Evolutionary conservation across 1,140 invertebrate genomes (phyloP), one percentile per base, ranked within the genome.

Genomic region (Drosophila persimilis): DNA sequence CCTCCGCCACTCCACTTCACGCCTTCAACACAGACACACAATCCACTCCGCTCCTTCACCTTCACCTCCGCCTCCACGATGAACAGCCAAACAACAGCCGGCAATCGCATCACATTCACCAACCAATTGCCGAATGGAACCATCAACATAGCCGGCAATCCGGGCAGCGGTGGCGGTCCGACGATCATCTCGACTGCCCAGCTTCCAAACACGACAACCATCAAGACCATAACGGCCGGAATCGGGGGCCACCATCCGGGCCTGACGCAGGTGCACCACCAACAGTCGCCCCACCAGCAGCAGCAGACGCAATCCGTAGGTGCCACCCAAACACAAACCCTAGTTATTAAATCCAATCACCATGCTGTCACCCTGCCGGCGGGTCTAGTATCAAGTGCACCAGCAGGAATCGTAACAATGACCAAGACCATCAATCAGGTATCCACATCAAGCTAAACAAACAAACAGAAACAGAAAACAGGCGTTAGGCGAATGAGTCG

Each of bases 121-220:
- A 91, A 92, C 63, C 93, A 93, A 69, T 73, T 94, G 77, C 91
- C 93, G 70, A 95, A 95, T 92, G 93, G 94, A 79, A 94, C 93
- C 65, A 78, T 91, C 91, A 72, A 91, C 91, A 76, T 92, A 92
- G 69, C 72, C 22, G 77, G 61, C 9, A 73, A 61, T 51, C 73
- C 57, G 44, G 91, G 79, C 6, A 39, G 47, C 79, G 50, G 76
- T 89, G 41, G 61, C 17, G 76, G 75, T n/a, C 73, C 74, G 13
- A 85, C 78, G 44, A 84, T 90, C 44, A 90, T 91, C 47, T 91
- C 90, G 20, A 90, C 90, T 47, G 76, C 90, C 9, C 89, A 90
- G 65, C 50, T 91, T 61, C 90, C 90, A 29, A 90, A 91, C 43
- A 91, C 91, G 43, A 92, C 92, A 44, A 92, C 92, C 59, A 92